Evolutionary conservation across 2,797 vertebrate species (phyloP).

Genomic region (Natrix natrix): DNA sequence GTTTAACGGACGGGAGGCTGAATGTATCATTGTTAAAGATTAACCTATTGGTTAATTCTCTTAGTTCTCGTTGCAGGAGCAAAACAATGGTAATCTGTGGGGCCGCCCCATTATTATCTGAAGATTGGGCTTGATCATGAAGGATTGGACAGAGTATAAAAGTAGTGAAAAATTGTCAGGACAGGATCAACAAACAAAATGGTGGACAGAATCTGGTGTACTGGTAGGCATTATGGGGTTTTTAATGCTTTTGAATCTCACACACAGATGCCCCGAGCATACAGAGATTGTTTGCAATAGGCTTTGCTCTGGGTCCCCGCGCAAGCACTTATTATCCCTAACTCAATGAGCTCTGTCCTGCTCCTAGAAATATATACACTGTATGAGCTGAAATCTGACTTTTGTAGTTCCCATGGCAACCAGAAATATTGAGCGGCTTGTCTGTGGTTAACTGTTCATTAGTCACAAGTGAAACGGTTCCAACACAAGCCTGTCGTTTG

Average conservation of each 20-base stretch:
- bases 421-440: background rate
- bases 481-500: background rate
- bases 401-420: slow-evolving; percentile 9
- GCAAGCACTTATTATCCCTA: background rate
- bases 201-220: background rate
- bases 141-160: background rate
- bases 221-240: background rate
- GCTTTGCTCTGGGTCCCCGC: background rate
- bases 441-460: background rate
- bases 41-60: background rate
- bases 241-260: background rate
- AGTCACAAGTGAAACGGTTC: background rate
- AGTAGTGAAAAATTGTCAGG: background rate
- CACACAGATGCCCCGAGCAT: background rate
- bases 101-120: background rate
- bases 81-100: background rate
- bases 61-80: background rate
- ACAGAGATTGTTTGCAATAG: background rate
- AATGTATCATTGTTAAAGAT: background rate
- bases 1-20: background rate
- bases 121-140: background rate
- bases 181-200: background rate
- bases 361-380: background rate
- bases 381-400: background rate
- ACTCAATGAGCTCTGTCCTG: background rate